Percentiles rank a stretch among this genome's conserved stretches.
Evolutionary conservation across 1,140 invertebrate species (phyloP).

Genomic region (Drosophila azteca): DNA sequence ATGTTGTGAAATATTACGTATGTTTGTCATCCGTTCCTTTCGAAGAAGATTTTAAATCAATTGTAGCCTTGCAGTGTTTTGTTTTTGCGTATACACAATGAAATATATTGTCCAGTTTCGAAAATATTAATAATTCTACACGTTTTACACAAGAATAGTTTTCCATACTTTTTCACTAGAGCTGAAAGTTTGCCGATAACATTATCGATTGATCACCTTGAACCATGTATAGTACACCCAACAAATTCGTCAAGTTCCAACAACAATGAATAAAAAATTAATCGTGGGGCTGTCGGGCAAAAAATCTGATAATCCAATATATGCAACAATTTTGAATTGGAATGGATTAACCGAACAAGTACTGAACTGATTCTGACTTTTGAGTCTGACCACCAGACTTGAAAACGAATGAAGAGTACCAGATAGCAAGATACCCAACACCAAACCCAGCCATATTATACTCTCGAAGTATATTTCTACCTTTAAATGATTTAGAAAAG

Average conservation of each 20-base stretch:
- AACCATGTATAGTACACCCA: slow-evolving; percentile 4
- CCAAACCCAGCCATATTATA: too few relatives aligned
- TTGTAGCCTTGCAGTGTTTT: slow-evolving; percentile 40
- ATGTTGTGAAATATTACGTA: slow-evolving; percentile 59
- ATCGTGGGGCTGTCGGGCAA: too few relatives aligned
- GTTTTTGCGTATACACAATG: slow-evolving; percentile 24
- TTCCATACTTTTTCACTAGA: slow-evolving; percentile 75
- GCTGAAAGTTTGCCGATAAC: slow-evolving; percentile 52
- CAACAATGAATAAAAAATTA: too few relatives aligned
- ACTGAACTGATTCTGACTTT: too few relatives aligned
- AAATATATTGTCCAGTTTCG: slow-evolving; percentile 50
- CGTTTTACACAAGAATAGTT: slow-evolving; percentile 66
- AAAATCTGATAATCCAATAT: too few relatives aligned
- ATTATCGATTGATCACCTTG: slow-evolving; percentile 48
- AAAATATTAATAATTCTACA: slow-evolving; percentile 59
- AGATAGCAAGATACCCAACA: too few relatives aligned
- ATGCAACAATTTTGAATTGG: too few relatives aligned
- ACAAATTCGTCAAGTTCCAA: background rate
- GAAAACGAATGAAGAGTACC: too few relatives aligned
- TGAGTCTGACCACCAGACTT: too few relatives aligned
- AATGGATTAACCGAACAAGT: too few relatives aligned
- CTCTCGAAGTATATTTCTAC: too few relatives aligned
- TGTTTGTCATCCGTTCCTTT: slow-evolving; percentile 21
- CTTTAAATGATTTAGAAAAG: too few relatives aligned
- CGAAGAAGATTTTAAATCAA: slow-evolving; percentile 10